Evolutionary conservation across 2,113 vertebrate genomes (phyloP).

Genomic region (Asarcornis scutulata): DNA sequence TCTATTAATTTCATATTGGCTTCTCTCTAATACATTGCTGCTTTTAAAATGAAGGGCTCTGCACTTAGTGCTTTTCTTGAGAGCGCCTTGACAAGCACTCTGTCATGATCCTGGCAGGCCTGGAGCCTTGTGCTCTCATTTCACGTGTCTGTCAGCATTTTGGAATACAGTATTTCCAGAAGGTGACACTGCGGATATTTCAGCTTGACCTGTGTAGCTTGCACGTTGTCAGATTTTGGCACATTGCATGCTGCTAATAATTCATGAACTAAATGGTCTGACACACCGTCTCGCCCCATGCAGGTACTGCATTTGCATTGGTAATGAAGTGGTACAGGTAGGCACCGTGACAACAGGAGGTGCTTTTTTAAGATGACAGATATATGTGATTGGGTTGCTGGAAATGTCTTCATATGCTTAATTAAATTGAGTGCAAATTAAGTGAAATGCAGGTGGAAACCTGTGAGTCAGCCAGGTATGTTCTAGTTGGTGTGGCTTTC

Average conservation of each 20-base stretch:
- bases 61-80: background rate
- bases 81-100: background rate
- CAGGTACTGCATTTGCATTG: background rate
- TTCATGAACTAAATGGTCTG: background rate
- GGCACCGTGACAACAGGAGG: background rate
- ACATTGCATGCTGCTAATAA: background rate
- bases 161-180: background rate
- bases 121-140: background rate
- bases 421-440: background rate
- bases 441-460: background rate
- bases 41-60: slow-evolving; percentile 21
- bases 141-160: background rate
- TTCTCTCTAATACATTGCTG: slow-evolving; percentile 17
- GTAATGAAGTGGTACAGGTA: rapidly evolving
- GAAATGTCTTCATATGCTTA: background rate
- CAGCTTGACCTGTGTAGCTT: background rate
- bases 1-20: slow-evolving; percentile 52
- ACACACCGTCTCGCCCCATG: background rate
- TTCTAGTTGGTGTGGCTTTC: background rate
- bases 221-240: background rate
- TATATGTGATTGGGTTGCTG: background rate
- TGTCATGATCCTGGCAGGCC: slow-evolving; percentile 18
- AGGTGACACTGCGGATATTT: background rate
- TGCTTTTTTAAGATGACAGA: background rate
- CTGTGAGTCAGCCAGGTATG: rapidly evolving